A percentile compares a stretch with the other conserved stretches of the same genome.
phyloP scores from a whole-genome alignment of 1,140 invertebrate genomes.

The Pseudomyrmex gracilis region DNA sequence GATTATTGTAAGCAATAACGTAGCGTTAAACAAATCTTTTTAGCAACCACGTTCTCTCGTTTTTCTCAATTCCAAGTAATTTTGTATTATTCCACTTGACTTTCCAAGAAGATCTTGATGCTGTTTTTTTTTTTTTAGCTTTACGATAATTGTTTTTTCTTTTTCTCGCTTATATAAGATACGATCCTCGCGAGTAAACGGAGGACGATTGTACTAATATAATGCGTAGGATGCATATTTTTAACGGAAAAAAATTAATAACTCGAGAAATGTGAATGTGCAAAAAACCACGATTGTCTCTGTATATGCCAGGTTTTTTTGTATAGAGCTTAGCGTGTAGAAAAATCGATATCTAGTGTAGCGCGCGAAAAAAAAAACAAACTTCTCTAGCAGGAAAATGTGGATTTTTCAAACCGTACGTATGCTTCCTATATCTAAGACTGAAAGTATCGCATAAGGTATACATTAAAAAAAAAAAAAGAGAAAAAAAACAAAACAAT shows the following conservation, averaged over 20 bases:
- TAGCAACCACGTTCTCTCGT: background rate
- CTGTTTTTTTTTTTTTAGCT: background rate
- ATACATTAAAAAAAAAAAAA: background rate
- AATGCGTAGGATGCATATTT: slow-evolving; percentile 35
- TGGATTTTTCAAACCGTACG: slow-evolving; percentile 4
- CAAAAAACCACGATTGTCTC: background rate
- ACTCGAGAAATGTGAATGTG: slow-evolving; percentile 12
- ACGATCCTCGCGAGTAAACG: background rate
- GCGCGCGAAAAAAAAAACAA: too few relatives aligned
- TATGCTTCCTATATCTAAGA: slow-evolving; percentile 51
- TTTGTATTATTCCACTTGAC: slow-evolving; percentile 1
- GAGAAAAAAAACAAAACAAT: background rate
- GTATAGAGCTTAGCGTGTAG: background rate
- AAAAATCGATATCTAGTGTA: background rate
- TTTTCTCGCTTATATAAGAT: background rate
- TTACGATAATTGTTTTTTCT: background rate
- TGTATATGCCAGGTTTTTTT: background rate
- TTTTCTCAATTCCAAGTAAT: background rate
- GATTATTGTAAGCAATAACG: background rate
- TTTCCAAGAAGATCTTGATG: slow-evolving; percentile 11
- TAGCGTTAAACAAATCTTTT: background rate
- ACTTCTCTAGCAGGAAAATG: slow-evolving; percentile 12
- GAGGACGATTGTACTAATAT: background rate
- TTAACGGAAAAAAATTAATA: slow-evolving; percentile 21
- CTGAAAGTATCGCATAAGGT: slow-evolving; percentile 17